Conservation (phyloP, 1,140 invertebrate genomes). For the Drosophila biarmipes region DNA sequence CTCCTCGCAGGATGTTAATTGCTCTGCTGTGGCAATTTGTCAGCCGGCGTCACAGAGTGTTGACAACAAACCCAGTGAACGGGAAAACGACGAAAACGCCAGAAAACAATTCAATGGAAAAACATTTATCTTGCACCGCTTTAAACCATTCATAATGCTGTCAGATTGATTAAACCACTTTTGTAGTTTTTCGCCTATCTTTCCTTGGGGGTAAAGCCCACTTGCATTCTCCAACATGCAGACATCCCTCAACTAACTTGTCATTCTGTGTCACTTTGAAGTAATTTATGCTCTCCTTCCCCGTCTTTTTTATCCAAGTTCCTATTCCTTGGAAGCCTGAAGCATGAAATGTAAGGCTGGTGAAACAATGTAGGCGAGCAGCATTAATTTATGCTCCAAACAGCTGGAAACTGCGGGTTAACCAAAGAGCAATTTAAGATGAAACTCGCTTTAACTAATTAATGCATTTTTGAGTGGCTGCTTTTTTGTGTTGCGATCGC, state of each 20-base stretch:
- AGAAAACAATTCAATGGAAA: slow-evolving; percentile 3
- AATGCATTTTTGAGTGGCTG: slow-evolving; percentile 57
- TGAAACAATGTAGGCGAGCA: slow-evolving; percentile 29
- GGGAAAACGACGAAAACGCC: too few species aligned
- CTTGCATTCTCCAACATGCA: slow-evolving; percentile 11
- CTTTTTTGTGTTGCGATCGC: slow-evolving; percentile 28
- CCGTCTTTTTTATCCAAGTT: slow-evolving; percentile 9
- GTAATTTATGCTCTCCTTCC: slow-evolving; percentile 45
- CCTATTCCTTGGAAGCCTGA: slow-evolving; percentile 7
- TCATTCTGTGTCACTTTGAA: slow-evolving; percentile 30
- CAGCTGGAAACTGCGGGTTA: slow-evolving; percentile 12
- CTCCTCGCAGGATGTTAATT: slow-evolving; percentile 63
- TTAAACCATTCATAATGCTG: slow-evolving; percentile 12
- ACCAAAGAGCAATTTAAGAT: slow-evolving; percentile 26
- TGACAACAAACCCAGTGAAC: slow-evolving; percentile 9
- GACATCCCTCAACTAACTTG: slow-evolving; percentile 7
- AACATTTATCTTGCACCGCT: slow-evolving; percentile 1
- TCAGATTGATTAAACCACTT: slow-evolving; percentile 12
- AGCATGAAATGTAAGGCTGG: slow-evolving; percentile 42
- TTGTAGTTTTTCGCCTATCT: neutral
- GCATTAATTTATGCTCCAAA: slow-evolving; percentile 51
- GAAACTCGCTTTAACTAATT: slow-evolving; percentile 57
- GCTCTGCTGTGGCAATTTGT: slow-evolving; percentile 65
- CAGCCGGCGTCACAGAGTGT: slow-evolving; percentile 22
- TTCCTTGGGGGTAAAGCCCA: neutral